Evolutionary conservation across 2,888 invertebrate species (phyloP).

Genomic region (Acanthoscelides obtectus): DNA sequence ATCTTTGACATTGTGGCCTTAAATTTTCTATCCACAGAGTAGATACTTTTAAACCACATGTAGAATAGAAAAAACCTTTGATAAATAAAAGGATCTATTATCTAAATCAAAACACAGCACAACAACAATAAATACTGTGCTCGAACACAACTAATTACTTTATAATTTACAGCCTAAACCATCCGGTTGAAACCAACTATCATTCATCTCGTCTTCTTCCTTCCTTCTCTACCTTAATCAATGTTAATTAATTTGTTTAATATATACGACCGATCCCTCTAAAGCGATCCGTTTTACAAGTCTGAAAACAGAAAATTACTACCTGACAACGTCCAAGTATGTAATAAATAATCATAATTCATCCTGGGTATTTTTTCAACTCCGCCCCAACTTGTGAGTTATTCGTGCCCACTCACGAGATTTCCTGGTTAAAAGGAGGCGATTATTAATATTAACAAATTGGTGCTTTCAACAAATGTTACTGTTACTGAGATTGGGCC

Average conservation of each 20-base stretch:
- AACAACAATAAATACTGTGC: too few relatives aligned
- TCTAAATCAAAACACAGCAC: too few relatives aligned
- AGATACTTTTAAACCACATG: too few relatives aligned
- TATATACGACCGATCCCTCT: not conserved
- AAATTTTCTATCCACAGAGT: too few relatives aligned
- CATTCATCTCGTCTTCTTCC: not conserved
- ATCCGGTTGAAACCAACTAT: not conserved
- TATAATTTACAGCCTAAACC: not conserved
- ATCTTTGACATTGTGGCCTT: too few relatives aligned
- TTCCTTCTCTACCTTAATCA: not conserved
- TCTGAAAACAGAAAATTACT: not conserved
- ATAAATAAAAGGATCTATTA: too few relatives aligned
- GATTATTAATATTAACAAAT: not conserved
- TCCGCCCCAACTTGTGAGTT: not conserved
- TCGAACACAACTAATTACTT: not conserved
- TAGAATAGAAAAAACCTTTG: too few relatives aligned
- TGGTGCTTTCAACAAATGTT: not conserved
- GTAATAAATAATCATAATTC: not conserved
- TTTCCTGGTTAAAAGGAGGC: not conserved
- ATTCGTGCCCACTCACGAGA: not conserved
- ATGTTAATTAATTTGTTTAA: not conserved
- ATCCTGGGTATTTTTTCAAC: not conserved
- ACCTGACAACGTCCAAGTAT: not conserved
- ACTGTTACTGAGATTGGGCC: not conserved
- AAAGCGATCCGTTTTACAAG: not conserved